A percentile compares a stretch with the other conserved stretches of the same genome.
These are phyloP conservation scores for Tetranychus truncatus DNA, from an alignment of 2,888 invertebrate species.

Conservation along the genomic window DNA sequence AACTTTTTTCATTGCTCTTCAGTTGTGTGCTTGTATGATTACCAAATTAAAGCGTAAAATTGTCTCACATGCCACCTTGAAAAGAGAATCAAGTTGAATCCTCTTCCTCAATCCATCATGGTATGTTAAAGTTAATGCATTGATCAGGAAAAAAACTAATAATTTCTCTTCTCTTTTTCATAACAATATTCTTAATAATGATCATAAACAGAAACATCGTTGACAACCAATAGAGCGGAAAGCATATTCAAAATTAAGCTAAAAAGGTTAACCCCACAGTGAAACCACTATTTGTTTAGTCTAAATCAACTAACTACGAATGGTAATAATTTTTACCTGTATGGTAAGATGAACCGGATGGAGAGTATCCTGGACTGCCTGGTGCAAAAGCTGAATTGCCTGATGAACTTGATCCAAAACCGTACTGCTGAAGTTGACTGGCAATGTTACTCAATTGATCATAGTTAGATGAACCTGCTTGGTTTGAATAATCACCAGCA, in stretches of 20 bases:
- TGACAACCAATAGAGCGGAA: neutral
- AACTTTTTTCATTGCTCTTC: neutral
- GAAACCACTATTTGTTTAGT: no score
- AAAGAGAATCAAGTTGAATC: neutral
- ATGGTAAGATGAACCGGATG: constrained; percentile 8
- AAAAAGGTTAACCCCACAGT: no score
- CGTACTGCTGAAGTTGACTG: constrained; percentile 18
- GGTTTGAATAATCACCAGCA: constrained; percentile 13
- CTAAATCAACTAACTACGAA: neutral
- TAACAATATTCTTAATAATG: neutral
- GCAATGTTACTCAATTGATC: constrained; percentile 21
- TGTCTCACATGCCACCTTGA: no score
- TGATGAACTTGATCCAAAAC: constrained; percentile 15
- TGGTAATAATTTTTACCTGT: neutral
- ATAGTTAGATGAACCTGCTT: constrained; percentile 16
- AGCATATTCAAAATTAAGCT: neutral
- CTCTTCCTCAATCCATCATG: neutral
- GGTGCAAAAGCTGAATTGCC: constrained; percentile 8
- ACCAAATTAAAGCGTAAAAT: no score
- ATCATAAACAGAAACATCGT: neutral
- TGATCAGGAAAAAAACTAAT: neutral
- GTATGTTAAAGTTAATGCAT: neutral
- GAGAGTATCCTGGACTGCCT: constrained; percentile 1
- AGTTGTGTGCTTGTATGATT: neutral
- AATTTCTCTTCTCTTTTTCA: neutral